Percentiles rank a stretch among this genome's conserved stretches.
Evolutionary conservation across 2,888 invertebrate species (phyloP).

Genomic region (Sinotaia quadrata): DNA sequence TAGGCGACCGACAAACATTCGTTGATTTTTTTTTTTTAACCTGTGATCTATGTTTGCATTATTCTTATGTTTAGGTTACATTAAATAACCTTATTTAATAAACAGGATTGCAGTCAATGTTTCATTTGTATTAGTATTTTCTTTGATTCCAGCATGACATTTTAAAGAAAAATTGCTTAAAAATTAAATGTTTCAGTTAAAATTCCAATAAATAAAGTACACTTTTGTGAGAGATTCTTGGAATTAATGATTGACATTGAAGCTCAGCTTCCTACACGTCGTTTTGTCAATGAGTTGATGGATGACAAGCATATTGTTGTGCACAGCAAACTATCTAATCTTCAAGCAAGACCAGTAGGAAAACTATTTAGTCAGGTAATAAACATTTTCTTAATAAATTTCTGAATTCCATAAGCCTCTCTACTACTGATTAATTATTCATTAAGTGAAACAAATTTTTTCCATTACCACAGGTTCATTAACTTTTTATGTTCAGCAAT

Average conservation of each 20-base stretch:
- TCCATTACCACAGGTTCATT: neutral
- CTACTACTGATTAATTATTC: neutral
- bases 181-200: no score
- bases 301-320: slow-evolving; percentile 96
- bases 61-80: no score
- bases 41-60: no score
- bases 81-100: no score
- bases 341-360: slow-evolving; percentile 84
- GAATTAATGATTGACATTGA: slow-evolving; percentile 97
- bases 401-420: neutral
- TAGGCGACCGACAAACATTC: no score
- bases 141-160: no score
- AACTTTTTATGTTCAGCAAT: no score
- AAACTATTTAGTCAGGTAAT: slow-evolving; percentile 92
- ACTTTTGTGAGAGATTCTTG: slow-evolving; percentile 94
- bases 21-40: no score
- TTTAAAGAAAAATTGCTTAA: no score
- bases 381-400: neutral
- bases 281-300: slow-evolving; percentile 96
- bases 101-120: no score
- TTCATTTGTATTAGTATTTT: no score
- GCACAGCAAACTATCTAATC: slow-evolving; percentile 85
- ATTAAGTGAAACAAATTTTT: neutral
- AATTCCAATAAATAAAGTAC: slow-evolving; percentile 76
- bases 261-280: slow-evolving; percentile 92